Percentiles rank a stretch among this genome's conserved stretches.
phyloP scores from a whole-genome alignment of 2,113 vertebrate genomes.

The Oriolus oriolus region DNA sequence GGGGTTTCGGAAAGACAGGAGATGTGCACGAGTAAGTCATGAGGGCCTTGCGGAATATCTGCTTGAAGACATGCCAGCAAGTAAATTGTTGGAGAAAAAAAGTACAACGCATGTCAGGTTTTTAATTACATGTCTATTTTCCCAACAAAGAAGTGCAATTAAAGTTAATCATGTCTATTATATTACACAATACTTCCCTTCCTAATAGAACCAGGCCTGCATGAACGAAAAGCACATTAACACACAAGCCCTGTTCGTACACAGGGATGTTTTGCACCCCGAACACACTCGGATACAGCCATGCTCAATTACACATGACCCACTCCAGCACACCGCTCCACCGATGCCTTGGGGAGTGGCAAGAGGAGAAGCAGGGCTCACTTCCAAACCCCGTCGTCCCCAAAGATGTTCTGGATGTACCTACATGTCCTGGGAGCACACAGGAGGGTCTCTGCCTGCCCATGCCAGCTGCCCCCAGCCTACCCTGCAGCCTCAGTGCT shows the following conservation, averaged over 20 bases:
- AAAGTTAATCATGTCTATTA: slow-evolving; percentile 60
- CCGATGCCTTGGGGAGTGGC: background rate
- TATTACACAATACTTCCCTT: slow-evolving; percentile 44
- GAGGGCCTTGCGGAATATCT: background rate
- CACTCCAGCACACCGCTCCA: background rate
- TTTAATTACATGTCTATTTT: slow-evolving; percentile 66
- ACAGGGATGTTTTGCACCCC: background rate
- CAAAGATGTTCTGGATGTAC: background rate
- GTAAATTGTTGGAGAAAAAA: slow-evolving; percentile 36
- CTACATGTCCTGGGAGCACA: background rate
- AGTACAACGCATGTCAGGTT: slow-evolving; percentile 32
- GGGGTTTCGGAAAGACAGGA: fast-evolving
- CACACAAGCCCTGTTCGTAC: background rate
- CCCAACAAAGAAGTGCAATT: slow-evolving; percentile 60
- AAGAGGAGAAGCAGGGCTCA: background rate
- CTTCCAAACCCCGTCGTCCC: background rate
- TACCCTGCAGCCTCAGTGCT: fast-evolving
- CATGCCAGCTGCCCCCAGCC: background rate
- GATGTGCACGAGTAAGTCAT: background rate
- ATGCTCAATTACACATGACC: slow-evolving; percentile 9
- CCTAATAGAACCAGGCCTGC: slow-evolving; percentile 50
- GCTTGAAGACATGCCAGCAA: slow-evolving; percentile 25
- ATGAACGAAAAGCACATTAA: slow-evolving; percentile 45
- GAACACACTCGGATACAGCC: background rate
- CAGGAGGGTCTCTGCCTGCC: background rate